Evolutionary conservation across 64 coral and sea anemone species (phyloP).

Genomic region (Montipora capricornis): DNA sequence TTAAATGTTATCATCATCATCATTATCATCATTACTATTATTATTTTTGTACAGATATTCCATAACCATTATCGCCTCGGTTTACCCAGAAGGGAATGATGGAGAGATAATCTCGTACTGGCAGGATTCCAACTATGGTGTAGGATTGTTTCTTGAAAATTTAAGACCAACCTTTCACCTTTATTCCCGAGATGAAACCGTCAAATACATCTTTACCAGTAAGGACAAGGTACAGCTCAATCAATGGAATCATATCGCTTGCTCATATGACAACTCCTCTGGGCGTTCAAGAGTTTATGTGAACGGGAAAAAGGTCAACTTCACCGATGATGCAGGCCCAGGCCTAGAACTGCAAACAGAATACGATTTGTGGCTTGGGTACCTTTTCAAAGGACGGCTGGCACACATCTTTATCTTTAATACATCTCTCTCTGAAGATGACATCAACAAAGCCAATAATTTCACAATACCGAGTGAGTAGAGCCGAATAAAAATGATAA

Average conservation of each 20-base stretch:
- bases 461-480: not conserved
- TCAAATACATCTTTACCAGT: not conserved
- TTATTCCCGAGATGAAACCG: not conserved
- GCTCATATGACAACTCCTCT: not conserved
- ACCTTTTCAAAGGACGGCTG: slow-evolving; percentile 32
- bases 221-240: not conserved
- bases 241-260: slow-evolving; percentile 13
- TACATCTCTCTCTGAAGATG: not conserved
- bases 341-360: not conserved
- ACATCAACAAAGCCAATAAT: not conserved
- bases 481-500: too few relatives aligned
- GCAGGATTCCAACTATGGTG: slow-evolving; percentile 24
- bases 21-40: not conserved
- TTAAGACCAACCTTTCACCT: slow-evolving; percentile 18
- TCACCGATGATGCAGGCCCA: not conserved
- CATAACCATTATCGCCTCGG: slow-evolving; percentile 19
- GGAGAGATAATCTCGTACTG: slow-evolving; percentile 38
- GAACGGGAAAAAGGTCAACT: not conserved
- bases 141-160: not conserved
- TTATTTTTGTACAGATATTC: slow-evolving; percentile 3
- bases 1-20: too few relatives aligned
- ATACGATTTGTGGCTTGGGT: slow-evolving; percentile 35
- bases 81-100: not conserved
- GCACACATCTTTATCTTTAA: slow-evolving; percentile 28
- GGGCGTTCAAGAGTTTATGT: not conserved